phyloP scores from a whole-genome alignment of 2,888 invertebrate genomes.

The Amblyteles armatorius region DNA sequence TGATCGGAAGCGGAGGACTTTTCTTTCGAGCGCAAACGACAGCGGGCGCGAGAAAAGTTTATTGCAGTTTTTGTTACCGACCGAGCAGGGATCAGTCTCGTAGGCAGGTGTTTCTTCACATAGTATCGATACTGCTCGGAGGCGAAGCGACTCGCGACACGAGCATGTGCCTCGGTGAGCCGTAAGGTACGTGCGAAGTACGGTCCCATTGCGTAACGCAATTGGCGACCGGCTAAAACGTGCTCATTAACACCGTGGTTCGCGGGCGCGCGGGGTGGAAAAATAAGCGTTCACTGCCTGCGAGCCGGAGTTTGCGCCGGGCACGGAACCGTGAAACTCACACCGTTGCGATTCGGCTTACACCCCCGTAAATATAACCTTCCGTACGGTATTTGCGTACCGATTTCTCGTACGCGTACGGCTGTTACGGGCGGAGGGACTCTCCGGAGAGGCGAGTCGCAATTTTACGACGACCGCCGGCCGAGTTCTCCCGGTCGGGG shows the following conservation, averaged over 20 bases:
- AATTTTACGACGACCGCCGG: slow-evolving; percentile 64
- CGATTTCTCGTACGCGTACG: slow-evolving; percentile 29
- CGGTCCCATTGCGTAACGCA: slow-evolving; percentile 55
- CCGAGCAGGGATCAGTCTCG: too few species aligned
- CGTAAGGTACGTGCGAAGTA: slow-evolving; percentile 44
- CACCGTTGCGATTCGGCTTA: slow-evolving; percentile 30
- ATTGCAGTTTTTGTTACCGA: too few species aligned
- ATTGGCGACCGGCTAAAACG: slow-evolving; percentile 64
- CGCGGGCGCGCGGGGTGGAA: slow-evolving; percentile 13
- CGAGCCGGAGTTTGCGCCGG: slow-evolving; percentile 1
- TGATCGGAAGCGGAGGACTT: too few species aligned
- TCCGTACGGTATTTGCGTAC: background rate
- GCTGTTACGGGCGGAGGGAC: slow-evolving; percentile 10
- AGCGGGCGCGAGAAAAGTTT: too few species aligned
- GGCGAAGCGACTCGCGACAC: background rate
- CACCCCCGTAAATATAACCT: slow-evolving; percentile 40
- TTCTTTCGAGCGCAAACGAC: too few species aligned
- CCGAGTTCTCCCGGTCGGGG: slow-evolving; percentile 63
- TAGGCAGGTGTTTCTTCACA: background rate
- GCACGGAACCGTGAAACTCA: background rate
- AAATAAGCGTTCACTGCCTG: slow-evolving; percentile 45
- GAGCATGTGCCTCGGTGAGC: background rate
- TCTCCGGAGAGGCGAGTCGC: slow-evolving; percentile 40
- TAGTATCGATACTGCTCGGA: background rate
- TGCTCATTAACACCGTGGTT: slow-evolving; percentile 56